These are phyloP conservation scores for Cryptocephalus primarius DNA, from an alignment of 2,888 invertebrate species.

Conservation along the genomic window DNA sequence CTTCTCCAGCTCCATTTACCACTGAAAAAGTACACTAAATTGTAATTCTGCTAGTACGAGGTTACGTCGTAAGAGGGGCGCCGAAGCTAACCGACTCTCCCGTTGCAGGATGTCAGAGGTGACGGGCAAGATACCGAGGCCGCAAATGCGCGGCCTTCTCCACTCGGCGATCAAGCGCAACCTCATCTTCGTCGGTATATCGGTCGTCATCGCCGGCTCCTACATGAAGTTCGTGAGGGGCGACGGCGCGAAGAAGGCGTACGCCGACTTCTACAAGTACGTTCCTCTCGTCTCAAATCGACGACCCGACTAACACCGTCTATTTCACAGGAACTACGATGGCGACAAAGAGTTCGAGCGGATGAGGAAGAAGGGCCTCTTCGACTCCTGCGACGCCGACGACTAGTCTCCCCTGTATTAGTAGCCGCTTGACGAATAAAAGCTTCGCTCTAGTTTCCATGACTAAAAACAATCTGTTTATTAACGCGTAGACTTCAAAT, in stretches of 20 bases:
- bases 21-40: no score
- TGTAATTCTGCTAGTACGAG: no score
- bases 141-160: conserved; percentile 61
- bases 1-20: conserved; percentile 9
- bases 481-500: no score
- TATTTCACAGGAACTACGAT: conserved; percentile 51
- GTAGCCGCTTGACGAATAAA: no score
- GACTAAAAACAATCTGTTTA: no score
- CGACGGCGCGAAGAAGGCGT: conserved; percentile 45
- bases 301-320: background rate
- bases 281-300: conserved; percentile 9
- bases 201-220: conserved; percentile 28
- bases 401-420: no score
- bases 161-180: conserved; percentile 49
- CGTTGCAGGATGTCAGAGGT: conserved; percentile 6
- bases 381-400: conserved; percentile 46
- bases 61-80: no score
- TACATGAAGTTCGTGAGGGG: conserved; percentile 40
- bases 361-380: conserved; percentile 53
- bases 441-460: no score
- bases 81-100: no score
- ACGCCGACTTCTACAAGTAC: conserved; percentile 71
- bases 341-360: conserved; percentile 53
- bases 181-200: conserved; percentile 28
- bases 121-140: conserved; percentile 28